Percentiles rank a stretch among this genome's conserved stretches.
Conservation (phyloP, 2,888 invertebrate species). For the Dicycla oo region DNA sequence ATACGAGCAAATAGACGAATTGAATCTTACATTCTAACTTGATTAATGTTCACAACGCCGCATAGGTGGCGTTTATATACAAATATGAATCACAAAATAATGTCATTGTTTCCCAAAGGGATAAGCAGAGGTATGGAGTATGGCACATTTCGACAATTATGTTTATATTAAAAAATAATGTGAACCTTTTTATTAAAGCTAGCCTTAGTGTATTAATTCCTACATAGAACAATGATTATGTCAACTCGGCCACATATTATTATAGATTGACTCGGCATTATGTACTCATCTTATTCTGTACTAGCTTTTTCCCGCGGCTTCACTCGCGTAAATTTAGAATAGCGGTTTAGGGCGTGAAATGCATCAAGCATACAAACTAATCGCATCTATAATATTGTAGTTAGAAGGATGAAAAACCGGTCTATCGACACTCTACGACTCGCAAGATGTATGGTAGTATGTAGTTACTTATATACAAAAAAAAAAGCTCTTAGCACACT, state of each 20-base stretch:
- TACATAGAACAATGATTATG: background rate
- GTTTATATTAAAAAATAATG: background rate
- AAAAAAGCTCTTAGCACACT: too few species aligned
- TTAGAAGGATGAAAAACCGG: too few species aligned
- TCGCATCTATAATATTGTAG: too few species aligned
- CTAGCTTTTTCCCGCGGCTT: too few species aligned
- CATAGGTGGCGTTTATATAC: constrained; percentile 33
- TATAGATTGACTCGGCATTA: background rate
- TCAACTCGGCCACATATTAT: background rate
- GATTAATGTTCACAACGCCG: background rate
- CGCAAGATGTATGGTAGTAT: too few species aligned
- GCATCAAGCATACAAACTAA: too few species aligned
- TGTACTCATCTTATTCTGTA: too few species aligned
- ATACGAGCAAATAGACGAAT: background rate
- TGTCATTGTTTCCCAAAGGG: background rate
- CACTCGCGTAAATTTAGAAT: too few species aligned
- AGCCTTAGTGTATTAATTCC: background rate
- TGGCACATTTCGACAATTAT: background rate
- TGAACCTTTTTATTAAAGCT: background rate
- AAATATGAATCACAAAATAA: background rate
- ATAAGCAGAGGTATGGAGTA: background rate
- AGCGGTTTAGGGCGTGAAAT: too few species aligned
- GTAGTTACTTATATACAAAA: too few species aligned
- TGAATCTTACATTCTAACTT: background rate
- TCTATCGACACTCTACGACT: too few species aligned